Evolutionary conservation across 2,888 invertebrate species (phyloP), one percentile per base, ranked within the genome.

Genomic region (Lymantria dispar): DNA sequence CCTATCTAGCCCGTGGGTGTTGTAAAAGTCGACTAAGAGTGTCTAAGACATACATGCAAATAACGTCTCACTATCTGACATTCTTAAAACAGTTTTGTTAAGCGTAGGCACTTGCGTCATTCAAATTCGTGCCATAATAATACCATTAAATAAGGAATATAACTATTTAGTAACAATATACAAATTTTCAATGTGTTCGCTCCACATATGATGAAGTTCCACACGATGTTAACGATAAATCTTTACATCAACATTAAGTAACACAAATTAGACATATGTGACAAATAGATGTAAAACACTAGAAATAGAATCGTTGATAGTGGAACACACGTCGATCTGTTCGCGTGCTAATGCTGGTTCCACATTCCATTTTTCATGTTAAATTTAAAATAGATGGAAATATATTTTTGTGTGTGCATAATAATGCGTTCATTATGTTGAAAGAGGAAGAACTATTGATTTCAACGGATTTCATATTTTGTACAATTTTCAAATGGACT

Each of bases 331-430:
- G 84, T 86, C 83, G 81, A 85, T 82, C 83, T 77, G 78, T 79
- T 79, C 78, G 71, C 79, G 65, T 69, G 67, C 72, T 73, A 75
- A 72, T 70, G 71, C 67, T 61, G 78, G 81, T 76, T 73, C 74
- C 73, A 72, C 78, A 82, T 85, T 81, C 85, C 85, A 89, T 89
- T 90, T 87, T 87, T 90, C 89, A 87, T 87, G 80, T 85, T 82
- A 78, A 83, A 76, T 80, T 83, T 83, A 80, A 87, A 85, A 85
- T 86, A 85, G 79, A 62, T 47, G 57, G 64, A 68, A 63, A 50
- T 58, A 62, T 57, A 67, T 67, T 60, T 60, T 43, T 51, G 55
- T 54, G 54, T 52, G 41, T 41, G 47, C 41, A 52, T 64, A 68
- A 68, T 70, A 63, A 67, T 70, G 62, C 61, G 54, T 54, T 38